Conservation (phyloP, 2,888 invertebrate genomes). For the Agapetus fuscipes region DNA sequence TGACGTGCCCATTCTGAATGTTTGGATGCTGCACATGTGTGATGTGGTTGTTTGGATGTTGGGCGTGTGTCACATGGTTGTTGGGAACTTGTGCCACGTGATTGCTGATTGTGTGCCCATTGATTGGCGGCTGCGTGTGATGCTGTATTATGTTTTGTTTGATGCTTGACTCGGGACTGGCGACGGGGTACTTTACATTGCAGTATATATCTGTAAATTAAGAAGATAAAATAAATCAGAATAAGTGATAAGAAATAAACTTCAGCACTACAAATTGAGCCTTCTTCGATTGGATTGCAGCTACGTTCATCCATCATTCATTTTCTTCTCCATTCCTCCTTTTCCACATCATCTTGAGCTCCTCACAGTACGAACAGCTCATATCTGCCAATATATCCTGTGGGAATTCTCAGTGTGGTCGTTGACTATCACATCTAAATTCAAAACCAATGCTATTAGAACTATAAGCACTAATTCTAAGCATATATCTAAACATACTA, state of each 20-base stretch:
- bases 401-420: too few relatives aligned
- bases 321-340: too few relatives aligned
- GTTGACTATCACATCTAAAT: too few relatives aligned
- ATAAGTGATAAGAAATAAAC: background rate
- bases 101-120: background rate
- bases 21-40: background rate
- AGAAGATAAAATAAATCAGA: background rate
- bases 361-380: too few relatives aligned
- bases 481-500: too few relatives aligned
- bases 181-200: slow-evolving; percentile 15
- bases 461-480: too few relatives aligned
- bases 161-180: slow-evolving; percentile 1
- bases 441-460: too few relatives aligned
- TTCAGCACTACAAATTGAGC: too few relatives aligned
- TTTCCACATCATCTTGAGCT: too few relatives aligned
- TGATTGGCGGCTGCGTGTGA: background rate
- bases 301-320: too few relatives aligned
- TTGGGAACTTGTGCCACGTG: background rate
- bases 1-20: background rate
- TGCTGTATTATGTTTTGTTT: slow-evolving; percentile 11
- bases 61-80: background rate
- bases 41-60: background rate
- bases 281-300: too few relatives aligned
- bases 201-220: slow-evolving; percentile 19
- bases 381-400: too few relatives aligned